phyloP scores from a whole-genome alignment of 2,797 vertebrate genomes.

The Okamejei kenojei region DNA sequence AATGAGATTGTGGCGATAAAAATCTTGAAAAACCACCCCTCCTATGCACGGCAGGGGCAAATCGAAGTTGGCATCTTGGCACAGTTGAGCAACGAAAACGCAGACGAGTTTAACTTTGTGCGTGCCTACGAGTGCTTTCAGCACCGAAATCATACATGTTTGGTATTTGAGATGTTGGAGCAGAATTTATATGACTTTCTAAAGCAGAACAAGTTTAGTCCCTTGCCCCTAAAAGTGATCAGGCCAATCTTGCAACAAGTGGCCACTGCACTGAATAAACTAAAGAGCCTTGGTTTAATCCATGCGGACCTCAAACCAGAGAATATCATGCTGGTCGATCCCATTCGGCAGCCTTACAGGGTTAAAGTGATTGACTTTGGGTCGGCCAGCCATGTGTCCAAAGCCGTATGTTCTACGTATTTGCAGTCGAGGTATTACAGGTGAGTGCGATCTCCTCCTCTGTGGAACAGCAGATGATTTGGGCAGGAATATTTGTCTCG shows the following conservation, averaged over 20 bases:
- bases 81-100: constrained; percentile 89
- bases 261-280: constrained; percentile 91
- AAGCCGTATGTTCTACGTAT: constrained; percentile 97
- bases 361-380: constrained; percentile 99
- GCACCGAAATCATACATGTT: constrained; percentile 92
- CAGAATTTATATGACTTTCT: constrained; percentile 98
- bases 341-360: constrained; percentile 87
- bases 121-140: constrained; percentile 97
- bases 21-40: constrained; percentile 97
- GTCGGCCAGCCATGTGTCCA: constrained; percentile 96
- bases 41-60: constrained; percentile 93
- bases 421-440: constrained; percentile 98
- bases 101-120: constrained; percentile 94
- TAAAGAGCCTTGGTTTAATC: constrained; percentile 95
- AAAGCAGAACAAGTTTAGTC: constrained; percentile 98
- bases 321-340: constrained; percentile 99
- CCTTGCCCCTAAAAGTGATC: constrained; percentile 93
- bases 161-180: constrained; percentile 98
- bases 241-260: constrained; percentile 96
- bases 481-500: background rate
- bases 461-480: constrained; percentile 25
- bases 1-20: constrained; percentile 93
- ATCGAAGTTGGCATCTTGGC: constrained; percentile 97
- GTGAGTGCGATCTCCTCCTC: constrained; percentile 56
- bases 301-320: constrained; percentile 98